A percentile compares a stretch with the other conserved stretches of the same genome.
phyloP scores from a whole-genome alignment of 2,888 invertebrate species.

The Seladonia tumulorum region DNA sequence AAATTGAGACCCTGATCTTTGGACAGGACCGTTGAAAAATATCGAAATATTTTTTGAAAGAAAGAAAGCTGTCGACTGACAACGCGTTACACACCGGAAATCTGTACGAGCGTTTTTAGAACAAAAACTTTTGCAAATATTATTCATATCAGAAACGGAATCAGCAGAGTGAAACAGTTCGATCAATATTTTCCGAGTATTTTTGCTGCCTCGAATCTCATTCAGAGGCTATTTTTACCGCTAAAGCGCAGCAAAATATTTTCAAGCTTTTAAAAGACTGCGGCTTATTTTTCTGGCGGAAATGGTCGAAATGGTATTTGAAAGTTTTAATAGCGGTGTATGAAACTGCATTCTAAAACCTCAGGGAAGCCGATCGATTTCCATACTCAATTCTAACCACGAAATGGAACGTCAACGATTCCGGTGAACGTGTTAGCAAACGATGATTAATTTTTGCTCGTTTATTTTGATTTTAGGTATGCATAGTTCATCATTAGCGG shows the following conservation, averaged over 20 bases:
- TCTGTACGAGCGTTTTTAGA: too few species aligned
- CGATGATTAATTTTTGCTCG: background rate
- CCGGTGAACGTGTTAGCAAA: background rate
- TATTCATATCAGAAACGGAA: too few species aligned
- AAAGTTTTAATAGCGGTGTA: too few species aligned
- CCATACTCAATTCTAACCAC: background rate
- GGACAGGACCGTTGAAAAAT: too few species aligned
- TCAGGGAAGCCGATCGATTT: too few species aligned
- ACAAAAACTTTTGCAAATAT: too few species aligned
- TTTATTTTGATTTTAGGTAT: constrained; percentile 15
- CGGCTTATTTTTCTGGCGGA: background rate
- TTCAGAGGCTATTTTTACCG: too few species aligned
- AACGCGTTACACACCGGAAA: too few species aligned
- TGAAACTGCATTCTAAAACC: too few species aligned
- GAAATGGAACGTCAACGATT: background rate
- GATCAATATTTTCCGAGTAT: background rate
- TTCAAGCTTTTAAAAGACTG: background rate
- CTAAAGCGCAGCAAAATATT: background rate
- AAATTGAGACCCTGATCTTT: background rate
- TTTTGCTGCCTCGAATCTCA: background rate
- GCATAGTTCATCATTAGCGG: background rate
- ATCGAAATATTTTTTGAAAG: too few species aligned
- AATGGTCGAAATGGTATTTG: background rate
- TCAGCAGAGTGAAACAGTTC: too few species aligned
- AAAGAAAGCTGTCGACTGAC: too few species aligned